Evolutionary conservation across 2,113 vertebrate genomes (phyloP).

Genomic region (Theropithecus gelada): DNA sequence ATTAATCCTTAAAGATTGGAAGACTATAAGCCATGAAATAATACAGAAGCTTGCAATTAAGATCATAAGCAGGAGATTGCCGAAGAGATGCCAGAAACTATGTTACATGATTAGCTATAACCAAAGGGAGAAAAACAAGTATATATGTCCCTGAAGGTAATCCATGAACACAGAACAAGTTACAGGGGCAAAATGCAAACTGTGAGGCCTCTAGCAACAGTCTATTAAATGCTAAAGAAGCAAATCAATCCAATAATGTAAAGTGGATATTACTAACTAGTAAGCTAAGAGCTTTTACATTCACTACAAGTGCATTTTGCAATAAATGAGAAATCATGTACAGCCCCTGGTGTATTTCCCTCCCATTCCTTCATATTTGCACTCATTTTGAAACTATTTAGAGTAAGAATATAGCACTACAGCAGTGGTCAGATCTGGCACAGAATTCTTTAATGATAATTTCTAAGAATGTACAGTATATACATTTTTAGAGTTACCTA

Average conservation of each 20-base stretch:
- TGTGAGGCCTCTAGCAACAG: background rate
- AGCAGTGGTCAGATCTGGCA: background rate
- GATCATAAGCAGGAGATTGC: conserved; percentile 25
- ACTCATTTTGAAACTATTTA: conserved; percentile 10
- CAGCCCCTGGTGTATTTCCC: too few relatives aligned
- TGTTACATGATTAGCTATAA: conserved; percentile 29
- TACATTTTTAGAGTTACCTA: background rate
- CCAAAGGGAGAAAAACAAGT: background rate
- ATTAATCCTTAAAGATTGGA: conserved; percentile 54
- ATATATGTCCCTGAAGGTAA: background rate
- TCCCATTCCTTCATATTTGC: background rate
- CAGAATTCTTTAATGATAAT: background rate
- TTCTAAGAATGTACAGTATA: background rate
- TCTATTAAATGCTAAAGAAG: conserved; percentile 23
- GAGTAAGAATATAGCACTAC: background rate
- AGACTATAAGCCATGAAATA: conserved; percentile 33
- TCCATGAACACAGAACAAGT: conserved; percentile 4
- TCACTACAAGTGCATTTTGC: background rate
- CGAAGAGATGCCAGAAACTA: conserved; percentile 11
- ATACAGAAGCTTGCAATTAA: conserved; percentile 38
- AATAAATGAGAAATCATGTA: background rate
- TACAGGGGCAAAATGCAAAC: background rate
- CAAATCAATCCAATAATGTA: background rate
- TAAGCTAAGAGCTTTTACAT: background rate
- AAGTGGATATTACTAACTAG: background rate